Conservation (phyloP, 2,113 vertebrate genomes). For the Campylomormyrus tamandua region DNA sequence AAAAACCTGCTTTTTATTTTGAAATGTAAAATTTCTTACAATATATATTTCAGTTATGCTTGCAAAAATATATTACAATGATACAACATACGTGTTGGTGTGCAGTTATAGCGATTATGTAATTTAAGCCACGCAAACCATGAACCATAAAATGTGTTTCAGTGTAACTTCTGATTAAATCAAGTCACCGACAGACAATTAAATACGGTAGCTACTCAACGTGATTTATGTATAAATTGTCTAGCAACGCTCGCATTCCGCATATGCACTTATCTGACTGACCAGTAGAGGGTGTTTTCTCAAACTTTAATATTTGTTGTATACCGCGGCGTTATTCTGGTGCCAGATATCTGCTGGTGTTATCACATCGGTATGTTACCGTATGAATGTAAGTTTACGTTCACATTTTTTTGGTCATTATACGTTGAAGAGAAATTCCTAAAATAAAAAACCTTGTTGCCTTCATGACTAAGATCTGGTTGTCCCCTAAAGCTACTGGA, state of each 20-base stretch:
- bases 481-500: neutral
- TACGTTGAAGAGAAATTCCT: neutral
- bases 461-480: neutral
- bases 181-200: neutral
- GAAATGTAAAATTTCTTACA: neutral
- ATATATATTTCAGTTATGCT: neutral
- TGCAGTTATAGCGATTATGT: neutral
- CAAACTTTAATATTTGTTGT: neutral
- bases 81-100: neutral
- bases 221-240: neutral
- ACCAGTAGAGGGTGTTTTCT: neutral
- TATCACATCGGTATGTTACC: neutral
- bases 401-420: neutral
- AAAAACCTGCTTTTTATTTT: conserved; percentile 8
- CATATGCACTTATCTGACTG: neutral
- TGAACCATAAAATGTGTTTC: neutral
- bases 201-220: neutral
- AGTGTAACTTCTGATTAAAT: neutral
- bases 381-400: neutral
- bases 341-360: neutral
- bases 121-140: neutral
- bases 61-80: neutral
- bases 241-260: neutral
- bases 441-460: neutral
- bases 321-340: neutral